phyloP scores from a whole-genome alignment of 2,113 vertebrate genomes.

The Phoxinus phoxinus region DNA sequence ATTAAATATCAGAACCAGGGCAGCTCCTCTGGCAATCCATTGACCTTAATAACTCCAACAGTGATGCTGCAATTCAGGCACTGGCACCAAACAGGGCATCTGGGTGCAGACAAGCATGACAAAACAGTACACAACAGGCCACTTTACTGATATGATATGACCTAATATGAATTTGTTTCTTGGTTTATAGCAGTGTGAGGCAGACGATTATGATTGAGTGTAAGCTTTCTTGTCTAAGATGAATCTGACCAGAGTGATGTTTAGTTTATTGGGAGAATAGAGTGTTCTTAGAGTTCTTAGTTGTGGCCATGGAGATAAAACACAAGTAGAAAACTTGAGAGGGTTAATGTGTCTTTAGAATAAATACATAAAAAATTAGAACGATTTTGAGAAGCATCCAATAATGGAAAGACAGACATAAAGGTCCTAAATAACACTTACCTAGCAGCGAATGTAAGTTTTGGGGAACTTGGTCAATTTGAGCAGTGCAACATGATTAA shows the following conservation, averaged over 20 bases:
- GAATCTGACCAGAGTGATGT: neutral
- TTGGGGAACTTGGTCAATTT: neutral
- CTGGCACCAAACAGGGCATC: slow-evolving; percentile 3
- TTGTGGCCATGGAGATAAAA: neutral
- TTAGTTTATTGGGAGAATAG: neutral
- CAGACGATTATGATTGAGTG: neutral
- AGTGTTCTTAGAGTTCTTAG: neutral
- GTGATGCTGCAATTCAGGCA: neutral
- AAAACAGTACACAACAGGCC: neutral
- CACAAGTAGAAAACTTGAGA: too few relatives aligned
- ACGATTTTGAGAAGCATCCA: neutral
- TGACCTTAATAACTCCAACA: neutral
- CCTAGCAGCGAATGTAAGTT: neutral
- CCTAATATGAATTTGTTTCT: neutral
- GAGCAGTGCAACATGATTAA: neutral
- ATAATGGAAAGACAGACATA: neutral
- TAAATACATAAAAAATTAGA: neutral
- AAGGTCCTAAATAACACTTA: neutral
- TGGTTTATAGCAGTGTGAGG: neutral
- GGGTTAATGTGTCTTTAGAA: neutral
- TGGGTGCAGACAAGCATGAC: slow-evolving; percentile 11
- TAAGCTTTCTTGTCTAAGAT: neutral
- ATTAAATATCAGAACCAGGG: slow-evolving; percentile 24
- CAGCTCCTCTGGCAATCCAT: neutral
- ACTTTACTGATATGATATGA: neutral